Conservation (phyloP, 2,113 vertebrate genomes). For the Archilochus colubris region DNA sequence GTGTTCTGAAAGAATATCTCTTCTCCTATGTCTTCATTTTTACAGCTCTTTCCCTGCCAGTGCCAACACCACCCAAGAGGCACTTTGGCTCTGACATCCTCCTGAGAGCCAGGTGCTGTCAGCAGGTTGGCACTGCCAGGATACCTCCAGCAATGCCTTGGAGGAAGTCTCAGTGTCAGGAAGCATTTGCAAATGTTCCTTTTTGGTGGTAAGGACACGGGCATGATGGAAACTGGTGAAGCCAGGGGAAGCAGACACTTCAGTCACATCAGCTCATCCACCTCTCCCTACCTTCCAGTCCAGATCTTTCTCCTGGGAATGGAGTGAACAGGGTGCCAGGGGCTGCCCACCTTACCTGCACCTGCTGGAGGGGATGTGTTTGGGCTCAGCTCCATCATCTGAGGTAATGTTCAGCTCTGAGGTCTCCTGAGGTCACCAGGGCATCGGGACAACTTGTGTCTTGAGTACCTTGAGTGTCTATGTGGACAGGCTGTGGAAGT, state of each 20-base stretch:
- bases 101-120: rapidly evolving
- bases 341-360: neutral
- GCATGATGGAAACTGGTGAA: neutral
- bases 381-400: neutral
- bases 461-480: too few relatives aligned
- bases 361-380: rapidly evolving
- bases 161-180: neutral
- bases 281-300: neutral
- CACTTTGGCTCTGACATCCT: neutral
- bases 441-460: rapidly evolving
- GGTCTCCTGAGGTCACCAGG: rapidly evolving
- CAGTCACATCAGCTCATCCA: neutral
- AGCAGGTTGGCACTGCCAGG: neutral
- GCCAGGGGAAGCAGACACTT: neutral
- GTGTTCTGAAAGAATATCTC: neutral
- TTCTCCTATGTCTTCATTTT: neutral
- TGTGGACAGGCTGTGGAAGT: too few relatives aligned
- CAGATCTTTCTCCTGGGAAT: neutral
- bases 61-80: neutral
- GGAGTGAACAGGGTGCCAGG: neutral
- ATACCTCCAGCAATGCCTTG: neutral
- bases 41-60: neutral
- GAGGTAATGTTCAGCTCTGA: rapidly evolving
- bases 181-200: neutral
- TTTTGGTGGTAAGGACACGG: neutral